Conservation (phyloP, 2,113 vertebrate genomes). For the Eurypyga helias region DNA sequence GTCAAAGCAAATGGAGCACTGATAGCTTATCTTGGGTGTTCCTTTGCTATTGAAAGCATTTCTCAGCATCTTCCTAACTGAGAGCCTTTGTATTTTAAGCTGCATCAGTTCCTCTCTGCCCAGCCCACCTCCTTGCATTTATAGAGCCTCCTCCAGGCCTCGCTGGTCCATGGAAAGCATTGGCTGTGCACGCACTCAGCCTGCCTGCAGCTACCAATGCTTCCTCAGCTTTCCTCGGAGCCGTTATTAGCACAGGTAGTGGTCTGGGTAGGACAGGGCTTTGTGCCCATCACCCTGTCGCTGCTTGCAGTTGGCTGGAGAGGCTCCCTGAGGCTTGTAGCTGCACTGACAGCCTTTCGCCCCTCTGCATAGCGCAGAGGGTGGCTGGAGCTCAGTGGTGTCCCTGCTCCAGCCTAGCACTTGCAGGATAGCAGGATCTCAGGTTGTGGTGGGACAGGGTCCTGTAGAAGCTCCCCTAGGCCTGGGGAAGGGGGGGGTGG, state of each 20-base stretch:
- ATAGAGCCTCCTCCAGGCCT: conserved; percentile 40
- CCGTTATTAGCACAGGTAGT: not conserved
- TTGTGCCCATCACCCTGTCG: not conserved
- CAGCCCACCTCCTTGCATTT: conserved; percentile 54
- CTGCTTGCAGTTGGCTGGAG: not conserved
- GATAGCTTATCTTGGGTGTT: conserved; percentile 59
- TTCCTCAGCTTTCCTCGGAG: not conserved
- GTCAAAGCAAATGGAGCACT: not conserved
- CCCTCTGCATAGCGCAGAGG: not conserved
- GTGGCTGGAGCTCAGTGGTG: not conserved
- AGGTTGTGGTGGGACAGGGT: not conserved
- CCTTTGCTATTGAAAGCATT: not conserved
- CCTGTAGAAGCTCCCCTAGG: not conserved
- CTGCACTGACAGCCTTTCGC: not conserved
- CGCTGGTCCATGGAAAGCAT: not conserved
- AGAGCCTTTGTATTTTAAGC: conserved; percentile 38
- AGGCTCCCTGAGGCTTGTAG: not conserved
- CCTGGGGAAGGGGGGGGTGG: not conserved
- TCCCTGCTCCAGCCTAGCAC: not conserved
- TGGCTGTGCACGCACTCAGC: not conserved
- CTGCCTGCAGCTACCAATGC: not conserved
- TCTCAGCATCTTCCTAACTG: not conserved
- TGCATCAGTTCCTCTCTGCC: not conserved
- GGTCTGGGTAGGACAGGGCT: not conserved
- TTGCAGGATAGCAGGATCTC: not conserved